Percentiles rank a stretch among this genome's conserved stretches.
Evolutionary conservation across 2,113 vertebrate genomes (phyloP).

Genomic region (Gambusia holbrooki): DNA sequence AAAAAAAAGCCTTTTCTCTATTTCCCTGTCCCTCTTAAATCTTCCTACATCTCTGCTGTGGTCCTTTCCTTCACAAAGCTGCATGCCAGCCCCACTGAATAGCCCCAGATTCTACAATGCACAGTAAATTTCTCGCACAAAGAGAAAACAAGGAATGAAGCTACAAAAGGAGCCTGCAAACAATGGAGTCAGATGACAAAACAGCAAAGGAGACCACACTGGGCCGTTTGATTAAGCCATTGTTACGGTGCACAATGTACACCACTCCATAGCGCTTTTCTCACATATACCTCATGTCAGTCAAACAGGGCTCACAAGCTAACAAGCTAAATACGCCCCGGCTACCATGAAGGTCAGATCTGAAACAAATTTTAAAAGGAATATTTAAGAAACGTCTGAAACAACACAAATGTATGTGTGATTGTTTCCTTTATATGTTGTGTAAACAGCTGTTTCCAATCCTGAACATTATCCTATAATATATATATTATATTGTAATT

Average conservation of each 20-base stretch:
- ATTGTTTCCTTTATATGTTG: too few relatives aligned
- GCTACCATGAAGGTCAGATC: slow-evolving; percentile 30
- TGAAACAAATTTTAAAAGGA: slow-evolving; percentile 27
- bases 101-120: slow-evolving; percentile 78
- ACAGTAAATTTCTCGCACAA: slow-evolving; percentile 83
- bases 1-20: slow-evolving; percentile 67
- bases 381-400: not conserved
- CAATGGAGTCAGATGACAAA: slow-evolving; percentile 80
- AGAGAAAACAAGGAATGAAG: slow-evolving; percentile 78
- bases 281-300: slow-evolving; percentile 75
- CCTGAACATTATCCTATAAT: too few relatives aligned
- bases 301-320: slow-evolving; percentile 58
- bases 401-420: slow-evolving; percentile 13
- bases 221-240: slow-evolving; percentile 77
- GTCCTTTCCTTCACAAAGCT: slow-evolving; percentile 75
- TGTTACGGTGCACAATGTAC: slow-evolving; percentile 74
- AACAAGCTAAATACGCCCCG: slow-evolving; percentile 59
- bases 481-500: slow-evolving; percentile 75
- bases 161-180: slow-evolving; percentile 77
- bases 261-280: slow-evolving; percentile 73
- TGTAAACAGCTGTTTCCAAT: too few relatives aligned
- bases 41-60: slow-evolving; percentile 72
- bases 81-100: slow-evolving; percentile 76
- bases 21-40: slow-evolving; percentile 78
- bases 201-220: slow-evolving; percentile 79